Evolutionary conservation across 2,797 vertebrate species (phyloP).

Genomic region (Alosa sapidissima): DNA sequence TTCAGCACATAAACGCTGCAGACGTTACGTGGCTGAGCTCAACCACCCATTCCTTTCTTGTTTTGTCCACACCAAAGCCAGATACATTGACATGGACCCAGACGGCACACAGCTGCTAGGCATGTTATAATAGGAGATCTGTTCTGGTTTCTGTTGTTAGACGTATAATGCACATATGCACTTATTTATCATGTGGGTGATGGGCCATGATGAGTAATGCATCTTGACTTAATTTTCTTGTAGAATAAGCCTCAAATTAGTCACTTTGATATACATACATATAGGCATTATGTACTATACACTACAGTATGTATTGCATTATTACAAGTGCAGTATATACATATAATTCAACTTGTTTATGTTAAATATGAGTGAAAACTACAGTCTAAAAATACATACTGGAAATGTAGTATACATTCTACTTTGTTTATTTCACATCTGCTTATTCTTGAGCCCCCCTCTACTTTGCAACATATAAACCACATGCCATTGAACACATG

Average conservation of each 20-base stretch:
- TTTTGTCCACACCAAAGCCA: too few species aligned
- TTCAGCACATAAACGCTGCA: not conserved
- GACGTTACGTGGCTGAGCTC: not conserved
- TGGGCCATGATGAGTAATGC: not conserved
- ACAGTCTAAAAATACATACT: not conserved
- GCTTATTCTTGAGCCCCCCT: too few species aligned
- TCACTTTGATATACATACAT: too few species aligned
- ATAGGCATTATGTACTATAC: too few species aligned
- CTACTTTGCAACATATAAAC: constrained; percentile 32
- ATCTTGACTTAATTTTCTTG: not conserved
- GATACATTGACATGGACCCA: not conserved
- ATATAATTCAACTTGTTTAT: not conserved
- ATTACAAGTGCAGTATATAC: too few species aligned
- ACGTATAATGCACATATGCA: not conserved
- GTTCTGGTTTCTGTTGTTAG: not conserved
- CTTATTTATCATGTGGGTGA: not conserved
- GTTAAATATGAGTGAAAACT: not conserved
- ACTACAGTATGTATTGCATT: not conserved
- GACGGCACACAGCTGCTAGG: not conserved
- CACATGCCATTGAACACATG: constrained; percentile 41
- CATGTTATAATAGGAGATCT: not conserved
- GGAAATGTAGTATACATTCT: not conserved
- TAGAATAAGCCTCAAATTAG: not conserved
- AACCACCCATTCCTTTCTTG: too few species aligned
- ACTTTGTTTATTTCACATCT: not conserved